A percentile compares a stretch with the other conserved stretches of the same genome.
Conservation (phyloP, 2,113 vertebrate genomes). For the Donacobius atricapilla region DNA sequence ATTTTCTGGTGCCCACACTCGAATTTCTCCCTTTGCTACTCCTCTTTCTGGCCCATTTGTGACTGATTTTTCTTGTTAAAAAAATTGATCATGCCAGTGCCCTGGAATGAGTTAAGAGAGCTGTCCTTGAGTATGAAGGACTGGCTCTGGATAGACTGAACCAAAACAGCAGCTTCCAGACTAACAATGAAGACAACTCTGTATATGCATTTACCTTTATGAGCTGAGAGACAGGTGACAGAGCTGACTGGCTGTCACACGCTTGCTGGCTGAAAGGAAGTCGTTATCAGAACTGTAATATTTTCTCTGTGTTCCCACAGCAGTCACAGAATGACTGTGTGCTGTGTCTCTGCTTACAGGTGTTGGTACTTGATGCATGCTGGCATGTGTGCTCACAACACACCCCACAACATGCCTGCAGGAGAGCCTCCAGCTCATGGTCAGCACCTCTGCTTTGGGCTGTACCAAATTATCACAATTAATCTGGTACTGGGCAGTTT, state of each 20-base stretch:
- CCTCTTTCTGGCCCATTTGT: background rate
- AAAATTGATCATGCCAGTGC: background rate
- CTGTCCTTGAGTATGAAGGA: background rate
- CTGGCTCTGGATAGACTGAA: background rate
- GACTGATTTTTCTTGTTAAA: background rate
- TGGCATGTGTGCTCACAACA: background rate
- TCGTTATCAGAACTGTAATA: background rate
- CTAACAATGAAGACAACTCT: background rate
- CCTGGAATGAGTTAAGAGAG: background rate
- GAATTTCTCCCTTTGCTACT: background rate
- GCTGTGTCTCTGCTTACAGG: background rate
- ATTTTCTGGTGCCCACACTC: background rate
- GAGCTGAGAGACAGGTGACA: background rate
- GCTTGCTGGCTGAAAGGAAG: background rate
- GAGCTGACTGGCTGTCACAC: background rate
- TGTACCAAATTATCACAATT: background rate
- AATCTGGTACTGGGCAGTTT: background rate
- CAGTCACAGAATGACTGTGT: background rate
- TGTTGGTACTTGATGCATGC: background rate
- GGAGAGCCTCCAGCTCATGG: background rate
- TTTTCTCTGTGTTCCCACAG: background rate
- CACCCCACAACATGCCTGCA: accelerated
- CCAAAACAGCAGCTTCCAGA: background rate
- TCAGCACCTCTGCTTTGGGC: background rate
- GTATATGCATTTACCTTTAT: background rate